Base-by-base conservation (phyloP, 2,888 invertebrate genomes). In the Amphipoea lucens region DNA sequence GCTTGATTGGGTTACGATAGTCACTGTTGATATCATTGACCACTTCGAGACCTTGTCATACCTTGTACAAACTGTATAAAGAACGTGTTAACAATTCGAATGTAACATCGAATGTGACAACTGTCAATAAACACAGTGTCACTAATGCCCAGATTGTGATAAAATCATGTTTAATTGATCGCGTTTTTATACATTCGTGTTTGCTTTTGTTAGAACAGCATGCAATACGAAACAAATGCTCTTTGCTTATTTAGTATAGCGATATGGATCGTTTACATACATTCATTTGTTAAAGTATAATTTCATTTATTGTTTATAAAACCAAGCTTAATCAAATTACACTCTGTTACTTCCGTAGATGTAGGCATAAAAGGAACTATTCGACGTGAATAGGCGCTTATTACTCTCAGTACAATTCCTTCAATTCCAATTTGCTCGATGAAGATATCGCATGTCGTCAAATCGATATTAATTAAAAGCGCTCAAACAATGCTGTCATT, bases 381-480 rank as follows among this genome's bases (percentile, higher is more conserved):
- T 36, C 14, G 12, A 73, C 54, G 11, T 60, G 42, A 70, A 69
- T 29, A 48, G 29, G 12, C 51, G 71, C 51, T n/a, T 68, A 72
- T 60, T 65, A 70, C 69, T 73, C 73, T 76, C 36, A 48, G 54
- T 71, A 72, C 65, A 76, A 91, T 86, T 88, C 84, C 87, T 82
- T 89, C 87, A 83, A 86, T 86, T 87, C 86, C 90, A 92, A 92
- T 92, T 90, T 88, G 81, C 78, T 81, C 84, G 88, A 91, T 90
- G 88, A 90, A 91, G 91, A 93, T 92, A 93, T 94, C 91, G 91
- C 90, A 90, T 93, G 91, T 93, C 92, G 78, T 81, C 81, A 88
- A 91, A 94, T 95, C 94, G 92, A 95, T 95, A 94, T 94, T 95
- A 95, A 95, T 96, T 95, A 95, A 95, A 94, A 92, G 91, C 90